These are phyloP conservation scores for Hylyphantes graminicola DNA, from an alignment of 1,140 invertebrate genomes.

Conservation along the genomic window DNA sequence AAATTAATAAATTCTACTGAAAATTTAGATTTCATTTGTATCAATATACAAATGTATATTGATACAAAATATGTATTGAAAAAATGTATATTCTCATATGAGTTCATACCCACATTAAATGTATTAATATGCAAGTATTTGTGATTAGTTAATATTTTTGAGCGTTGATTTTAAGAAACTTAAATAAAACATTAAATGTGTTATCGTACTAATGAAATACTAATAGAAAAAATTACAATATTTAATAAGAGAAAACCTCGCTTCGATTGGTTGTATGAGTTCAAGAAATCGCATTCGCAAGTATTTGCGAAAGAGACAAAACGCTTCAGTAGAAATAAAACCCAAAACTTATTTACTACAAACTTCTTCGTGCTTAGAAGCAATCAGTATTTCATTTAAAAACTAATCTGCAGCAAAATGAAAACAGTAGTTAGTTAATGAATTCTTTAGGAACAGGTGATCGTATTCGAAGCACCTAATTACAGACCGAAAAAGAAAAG, in stretches of 20 bases:
- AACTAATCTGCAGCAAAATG: conserved; percentile 33
- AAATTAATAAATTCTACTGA: too few species aligned
- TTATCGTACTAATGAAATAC: neutral
- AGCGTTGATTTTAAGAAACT: too few species aligned
- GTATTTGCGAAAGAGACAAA: neutral
- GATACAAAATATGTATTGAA: too few species aligned
- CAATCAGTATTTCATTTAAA: conserved; percentile 42
- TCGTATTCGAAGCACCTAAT: conserved; percentile 49
- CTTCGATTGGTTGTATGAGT: neutral
- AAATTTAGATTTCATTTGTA: too few species aligned
- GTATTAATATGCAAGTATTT: too few species aligned
- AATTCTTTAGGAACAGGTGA: conserved; percentile 49
- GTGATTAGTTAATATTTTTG: too few species aligned
- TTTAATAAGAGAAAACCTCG: neutral
- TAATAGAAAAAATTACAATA: neutral
- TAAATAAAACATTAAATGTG: neutral
- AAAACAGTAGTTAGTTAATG: conserved; percentile 52
- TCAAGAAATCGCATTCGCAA: neutral
- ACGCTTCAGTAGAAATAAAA: neutral
- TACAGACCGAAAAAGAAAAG: conserved; percentile 45
- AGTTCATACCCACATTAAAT: too few species aligned
- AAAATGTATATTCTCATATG: too few species aligned
- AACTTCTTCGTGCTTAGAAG: conserved; percentile 34
- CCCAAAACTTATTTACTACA: neutral
- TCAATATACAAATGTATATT: too few species aligned